Percentiles rank a stretch among this genome's conserved stretches.
Evolutionary conservation across 2,797 vertebrate species (phyloP).

Genomic region (Urophycis tenuis): DNA sequence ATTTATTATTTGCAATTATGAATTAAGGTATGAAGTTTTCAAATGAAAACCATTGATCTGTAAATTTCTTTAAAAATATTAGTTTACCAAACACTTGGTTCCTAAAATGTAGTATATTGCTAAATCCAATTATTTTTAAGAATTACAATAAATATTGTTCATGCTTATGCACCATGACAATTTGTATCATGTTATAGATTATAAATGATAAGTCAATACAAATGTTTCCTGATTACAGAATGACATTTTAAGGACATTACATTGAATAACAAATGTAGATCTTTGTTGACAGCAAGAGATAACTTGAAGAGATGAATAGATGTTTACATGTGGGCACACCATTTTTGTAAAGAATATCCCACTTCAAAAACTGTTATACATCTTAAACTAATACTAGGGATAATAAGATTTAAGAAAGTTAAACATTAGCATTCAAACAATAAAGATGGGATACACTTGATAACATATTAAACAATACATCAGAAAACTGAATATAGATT

Average conservation of each 20-base stretch:
- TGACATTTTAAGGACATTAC: background rate
- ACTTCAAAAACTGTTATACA: background rate
- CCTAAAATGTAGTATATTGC: background rate
- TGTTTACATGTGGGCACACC: background rate
- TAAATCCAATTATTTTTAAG: background rate
- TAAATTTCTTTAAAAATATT: no score
- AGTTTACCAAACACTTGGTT: background rate
- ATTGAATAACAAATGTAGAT: background rate
- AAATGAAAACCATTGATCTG: no score
- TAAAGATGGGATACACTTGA: background rate
- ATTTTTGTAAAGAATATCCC: background rate
- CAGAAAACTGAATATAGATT: background rate
- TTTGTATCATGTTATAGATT: background rate
- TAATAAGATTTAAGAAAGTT: background rate
- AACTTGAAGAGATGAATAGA: background rate
- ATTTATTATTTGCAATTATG: no score
- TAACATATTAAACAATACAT: background rate
- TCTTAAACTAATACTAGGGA: background rate
- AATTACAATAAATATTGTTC: background rate
- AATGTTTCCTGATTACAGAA: background rate
- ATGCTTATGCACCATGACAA: background rate
- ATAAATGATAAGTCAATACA: background rate
- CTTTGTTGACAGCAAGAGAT: background rate
- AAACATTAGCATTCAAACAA: background rate
- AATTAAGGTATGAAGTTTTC: no score